Percentiles rank a stretch among this genome's conserved stretches.
Evolutionary conservation across 2,888 invertebrate genomes (phyloP).

Genomic region (Drosophila planitibia): DNA sequence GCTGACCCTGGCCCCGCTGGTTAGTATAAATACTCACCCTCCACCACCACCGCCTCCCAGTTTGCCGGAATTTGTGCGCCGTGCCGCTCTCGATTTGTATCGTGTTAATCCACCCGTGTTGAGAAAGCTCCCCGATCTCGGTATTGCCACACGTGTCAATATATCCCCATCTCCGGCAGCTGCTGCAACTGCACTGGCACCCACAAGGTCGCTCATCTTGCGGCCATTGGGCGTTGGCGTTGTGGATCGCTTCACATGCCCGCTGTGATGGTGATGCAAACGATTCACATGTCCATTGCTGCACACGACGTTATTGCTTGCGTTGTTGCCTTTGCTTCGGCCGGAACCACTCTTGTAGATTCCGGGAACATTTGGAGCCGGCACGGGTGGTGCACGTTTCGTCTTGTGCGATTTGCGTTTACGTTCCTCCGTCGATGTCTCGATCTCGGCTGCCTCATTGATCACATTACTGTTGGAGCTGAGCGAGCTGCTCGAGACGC

Average conservation of each 20-base stretch:
- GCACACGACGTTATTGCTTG: conserved; percentile 53
- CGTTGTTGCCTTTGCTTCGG: conserved; percentile 32
- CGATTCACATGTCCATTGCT: conserved; percentile 71
- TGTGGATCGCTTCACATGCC: conserved; percentile 57
- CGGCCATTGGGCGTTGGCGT: conserved; percentile 35
- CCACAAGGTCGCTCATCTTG: conserved; percentile 48
- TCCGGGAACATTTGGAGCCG: conserved; percentile 65
- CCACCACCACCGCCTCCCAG: conserved; percentile 85
- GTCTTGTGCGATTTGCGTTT: conserved; percentile 88
- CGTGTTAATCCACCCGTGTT: conserved; percentile 92
- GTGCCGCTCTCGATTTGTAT: conserved; percentile 88
- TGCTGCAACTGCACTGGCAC: conserved; percentile 77
- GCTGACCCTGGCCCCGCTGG: conserved; percentile 48
- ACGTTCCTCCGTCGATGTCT: conserved; percentile 86
- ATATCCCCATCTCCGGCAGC: conserved; percentile 92
- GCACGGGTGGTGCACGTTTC: conserved; percentile 87
- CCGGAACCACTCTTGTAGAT: conserved; percentile 32
- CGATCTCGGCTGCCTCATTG: conserved; percentile 83
- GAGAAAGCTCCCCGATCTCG: conserved; percentile 93
- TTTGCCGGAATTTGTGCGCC: conserved; percentile 83
- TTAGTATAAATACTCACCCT: conserved; percentile 74
- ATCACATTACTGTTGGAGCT: conserved; percentile 88
- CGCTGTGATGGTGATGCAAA: conserved; percentile 40
- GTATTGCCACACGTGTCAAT: conserved; percentile 93
- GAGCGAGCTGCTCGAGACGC: conserved; percentile 88